These are phyloP conservation scores for Callitettix versicolor DNA, from an alignment of 1,140 invertebrate genomes.

Conservation along the genomic window DNA sequence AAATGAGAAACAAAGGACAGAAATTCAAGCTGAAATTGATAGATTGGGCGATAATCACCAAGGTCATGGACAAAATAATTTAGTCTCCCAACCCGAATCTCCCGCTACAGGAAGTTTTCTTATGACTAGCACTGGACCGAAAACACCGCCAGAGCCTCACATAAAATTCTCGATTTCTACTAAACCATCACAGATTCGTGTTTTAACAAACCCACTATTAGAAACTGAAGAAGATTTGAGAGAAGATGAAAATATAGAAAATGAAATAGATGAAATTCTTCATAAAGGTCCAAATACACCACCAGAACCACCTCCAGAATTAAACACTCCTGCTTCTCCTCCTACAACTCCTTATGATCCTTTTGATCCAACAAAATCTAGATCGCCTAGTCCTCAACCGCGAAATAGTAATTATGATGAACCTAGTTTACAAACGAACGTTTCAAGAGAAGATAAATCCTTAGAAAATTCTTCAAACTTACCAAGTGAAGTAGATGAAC, in stretches of 20 bases:
- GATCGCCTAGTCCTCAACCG: constrained; percentile 41
- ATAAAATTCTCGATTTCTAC: constrained; percentile 53
- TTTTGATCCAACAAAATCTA: constrained; percentile 75
- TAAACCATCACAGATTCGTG: constrained; percentile 44
- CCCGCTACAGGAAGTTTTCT: constrained; percentile 19
- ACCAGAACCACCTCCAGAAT: constrained; percentile 41
- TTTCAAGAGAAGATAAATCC: constrained; percentile 10
- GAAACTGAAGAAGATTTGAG: constrained; percentile 35
- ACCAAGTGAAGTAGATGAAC: constrained; percentile 6
- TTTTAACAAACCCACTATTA: constrained; percentile 48
- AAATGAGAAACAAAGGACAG: constrained; percentile 28
- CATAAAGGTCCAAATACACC: constrained; percentile 50
- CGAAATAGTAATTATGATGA: neutral
- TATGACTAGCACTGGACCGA: constrained; percentile 42
- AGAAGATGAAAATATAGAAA: constrained; percentile 32
- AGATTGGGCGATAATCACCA: constrained; percentile 10
- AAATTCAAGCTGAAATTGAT: constrained; percentile 13
- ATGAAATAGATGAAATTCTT: constrained; percentile 33
- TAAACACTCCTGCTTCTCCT: constrained; percentile 36
- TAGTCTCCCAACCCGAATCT: constrained; percentile 18
- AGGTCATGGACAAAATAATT: constrained; percentile 4
- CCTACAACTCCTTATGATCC: constrained; percentile 69
- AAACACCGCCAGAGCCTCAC: constrained; percentile 62
- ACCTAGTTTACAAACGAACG: neutral
- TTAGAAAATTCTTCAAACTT: constrained; percentile 3